Conservation (phyloP, 2,888 invertebrate genomes). For the Apamea sordens region DNA sequence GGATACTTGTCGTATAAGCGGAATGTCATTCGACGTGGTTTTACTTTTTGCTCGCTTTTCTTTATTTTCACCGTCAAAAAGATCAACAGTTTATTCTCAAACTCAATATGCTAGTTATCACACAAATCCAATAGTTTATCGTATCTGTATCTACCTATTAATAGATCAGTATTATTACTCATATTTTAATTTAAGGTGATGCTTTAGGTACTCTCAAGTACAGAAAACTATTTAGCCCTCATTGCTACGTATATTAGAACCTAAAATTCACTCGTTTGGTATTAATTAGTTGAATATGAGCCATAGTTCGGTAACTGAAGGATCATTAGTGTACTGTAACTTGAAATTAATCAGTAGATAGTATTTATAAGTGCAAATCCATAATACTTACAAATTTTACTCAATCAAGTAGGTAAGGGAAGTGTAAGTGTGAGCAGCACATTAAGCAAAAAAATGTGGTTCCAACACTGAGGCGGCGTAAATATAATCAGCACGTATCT, state of each 20-base stretch:
- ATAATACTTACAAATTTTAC: background rate
- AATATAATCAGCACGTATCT: background rate
- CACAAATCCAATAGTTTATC: background rate
- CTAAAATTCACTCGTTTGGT: background rate
- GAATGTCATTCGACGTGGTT: slow-evolving; percentile 53
- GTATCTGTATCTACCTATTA: background rate
- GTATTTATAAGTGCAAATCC: no score
- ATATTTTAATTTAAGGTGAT: background rate
- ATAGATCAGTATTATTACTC: background rate
- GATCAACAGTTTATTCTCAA: slow-evolving; percentile 1
- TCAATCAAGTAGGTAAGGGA: background rate
- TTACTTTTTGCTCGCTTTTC: slow-evolving; percentile 32
- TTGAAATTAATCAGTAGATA: background rate
- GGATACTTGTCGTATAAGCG: slow-evolving; percentile 64
- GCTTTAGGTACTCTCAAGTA: background rate
- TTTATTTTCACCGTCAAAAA: slow-evolving; percentile 35
- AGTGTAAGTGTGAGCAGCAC: background rate
- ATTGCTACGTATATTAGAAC: slow-evolving; percentile 7
- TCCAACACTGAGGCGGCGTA: background rate
- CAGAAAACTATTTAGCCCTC: background rate
- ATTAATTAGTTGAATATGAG: slow-evolving; percentile 8
- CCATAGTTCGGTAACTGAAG: slow-evolving; percentile 1
- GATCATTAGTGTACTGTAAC: background rate
- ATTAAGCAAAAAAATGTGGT: background rate
- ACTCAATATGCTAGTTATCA: background rate